phyloP scores from a whole-genome alignment of 2,888 invertebrate genomes.

The Nesidiocoris tenuis region DNA sequence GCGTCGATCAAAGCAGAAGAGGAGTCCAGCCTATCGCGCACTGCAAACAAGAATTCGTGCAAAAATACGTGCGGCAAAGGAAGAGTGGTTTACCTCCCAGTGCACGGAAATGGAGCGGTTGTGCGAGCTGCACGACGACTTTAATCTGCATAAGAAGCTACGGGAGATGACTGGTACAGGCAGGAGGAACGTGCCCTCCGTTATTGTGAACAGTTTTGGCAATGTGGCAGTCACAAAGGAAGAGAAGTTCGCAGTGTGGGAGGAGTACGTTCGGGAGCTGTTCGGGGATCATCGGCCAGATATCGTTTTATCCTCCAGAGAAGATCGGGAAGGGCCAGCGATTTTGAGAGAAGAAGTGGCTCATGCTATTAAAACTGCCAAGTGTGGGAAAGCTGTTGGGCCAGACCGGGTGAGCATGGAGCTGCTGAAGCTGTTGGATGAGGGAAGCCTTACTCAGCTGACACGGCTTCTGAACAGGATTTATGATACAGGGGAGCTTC shows the following conservation, averaged over 20 bases:
- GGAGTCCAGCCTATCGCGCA: neutral
- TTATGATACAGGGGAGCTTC: neutral
- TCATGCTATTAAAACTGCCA: constrained; percentile 18
- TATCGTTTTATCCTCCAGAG: neutral
- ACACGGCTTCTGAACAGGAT: neutral
- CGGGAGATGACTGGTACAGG: neutral
- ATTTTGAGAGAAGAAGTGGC: constrained; percentile 4
- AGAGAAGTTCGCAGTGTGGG: constrained; percentile 11
- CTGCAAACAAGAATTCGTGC: constrained; percentile 4
- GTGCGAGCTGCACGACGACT: constrained; percentile 6
- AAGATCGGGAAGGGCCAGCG: constrained; percentile 4
- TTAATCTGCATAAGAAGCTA: constrained; percentile 51
- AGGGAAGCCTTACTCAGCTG: constrained; percentile 5
- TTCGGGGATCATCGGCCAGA: constrained; percentile 5
- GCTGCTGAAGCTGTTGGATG: constrained; percentile 12
- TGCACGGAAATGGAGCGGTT: constrained; percentile 9
- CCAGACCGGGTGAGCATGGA: constrained; percentile 10
- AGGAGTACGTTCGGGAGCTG: constrained; percentile 1
- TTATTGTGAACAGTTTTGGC: neutral
- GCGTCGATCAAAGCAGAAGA: too few relatives aligned
- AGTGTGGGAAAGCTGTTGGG: neutral
- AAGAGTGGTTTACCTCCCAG: constrained; percentile 1
- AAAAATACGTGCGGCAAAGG: neutral
- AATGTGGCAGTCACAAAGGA: neutral
- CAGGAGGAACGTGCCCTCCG: neutral